Percentiles rank a stretch among this genome's conserved stretches.
Evolutionary conservation across 2,888 invertebrate species (phyloP).

Genomic region (Galeruca laticollis): DNA sequence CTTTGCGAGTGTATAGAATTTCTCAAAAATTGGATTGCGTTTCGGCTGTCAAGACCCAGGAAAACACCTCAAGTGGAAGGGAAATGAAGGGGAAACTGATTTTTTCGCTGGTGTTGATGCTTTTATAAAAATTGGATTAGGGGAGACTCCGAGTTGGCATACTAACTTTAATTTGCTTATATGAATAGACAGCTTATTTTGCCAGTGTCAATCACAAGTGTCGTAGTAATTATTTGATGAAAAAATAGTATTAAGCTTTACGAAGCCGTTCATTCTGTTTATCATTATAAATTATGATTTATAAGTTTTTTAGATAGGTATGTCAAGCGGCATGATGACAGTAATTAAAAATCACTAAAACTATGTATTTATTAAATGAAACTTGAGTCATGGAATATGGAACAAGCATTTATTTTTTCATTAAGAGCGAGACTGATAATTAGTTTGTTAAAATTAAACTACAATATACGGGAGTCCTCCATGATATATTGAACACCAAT

Average conservation of each 20-base stretch:
- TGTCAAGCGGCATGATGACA: too few relatives aligned
- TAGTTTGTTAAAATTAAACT: too few relatives aligned
- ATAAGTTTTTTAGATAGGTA: too few relatives aligned
- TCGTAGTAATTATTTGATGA: background rate
- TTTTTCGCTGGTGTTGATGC: constrained; percentile 28
- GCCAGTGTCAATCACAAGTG: constrained; percentile 18
- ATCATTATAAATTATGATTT: too few relatives aligned
- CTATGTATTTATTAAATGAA: too few relatives aligned
- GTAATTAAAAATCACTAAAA: too few relatives aligned
- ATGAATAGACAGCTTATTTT: constrained; percentile 24
- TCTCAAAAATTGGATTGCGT: constrained; percentile 48
- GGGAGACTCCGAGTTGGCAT: constrained; percentile 1
- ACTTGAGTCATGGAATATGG: too few relatives aligned
- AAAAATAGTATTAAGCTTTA: background rate
- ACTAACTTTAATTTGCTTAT: constrained; percentile 23
- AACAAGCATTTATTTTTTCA: too few relatives aligned
- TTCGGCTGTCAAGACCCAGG: constrained; percentile 36
- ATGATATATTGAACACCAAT: too few relatives aligned
- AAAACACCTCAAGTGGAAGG: constrained; percentile 38
- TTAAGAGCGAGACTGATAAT: too few relatives aligned
- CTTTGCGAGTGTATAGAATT: constrained; percentile 46
- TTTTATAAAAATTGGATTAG: constrained; percentile 28
- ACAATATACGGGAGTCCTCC: too few relatives aligned
- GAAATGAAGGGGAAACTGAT: constrained; percentile 37
- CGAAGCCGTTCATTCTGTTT: background rate